Evolutionary conservation across 2,797 vertebrate species (phyloP), one percentile per base, ranked within the genome.

Genomic region (Cyclura pinguis): DNA sequence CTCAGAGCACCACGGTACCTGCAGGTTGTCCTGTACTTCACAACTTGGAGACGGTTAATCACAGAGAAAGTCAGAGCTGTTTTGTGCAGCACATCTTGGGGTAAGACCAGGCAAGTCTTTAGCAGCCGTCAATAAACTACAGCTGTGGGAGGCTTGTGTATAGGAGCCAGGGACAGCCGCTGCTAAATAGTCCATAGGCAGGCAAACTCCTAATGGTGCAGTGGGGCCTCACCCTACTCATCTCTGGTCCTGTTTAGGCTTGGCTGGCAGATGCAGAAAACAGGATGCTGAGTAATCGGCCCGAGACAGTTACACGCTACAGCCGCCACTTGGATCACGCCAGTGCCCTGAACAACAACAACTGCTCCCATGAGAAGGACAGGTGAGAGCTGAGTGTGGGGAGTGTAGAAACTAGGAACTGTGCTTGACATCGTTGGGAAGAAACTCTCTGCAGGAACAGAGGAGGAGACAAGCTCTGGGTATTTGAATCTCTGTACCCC

Each of bases 221-320:
- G 20, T 69, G 27, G 18, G 38, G 32, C 50, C n/a, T 29, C 38
- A 59, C 3, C n/a, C 3, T 38, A n/a, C 81, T 32, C 4, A 29
- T 55, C 52, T 72, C 32, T 91, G 84, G 55, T 73, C 0, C 4
- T 10, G n/a, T 86, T 72, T 88, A 99, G 98, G 96, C 96, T 0
- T 99, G 98, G 98, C 96, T 98, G 80, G 94, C 97, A 1, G 98
- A 98, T 92, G 98, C 98, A 0, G 98, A 98, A 62, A 98, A 96
- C 76, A 90, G 96, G 27, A 95, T 96, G 87, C 89, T 96, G n/a
- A 96, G 95, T 72, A 97, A 95, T 96, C 92, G 96, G 3, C 93
- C 94, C 0, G 95, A 97, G 80, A 94, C 92, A 27, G 74, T 93
- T 42, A 50, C 97, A 80, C 97, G 97, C n/a, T 97, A 97, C 67